Conservation (phyloP, 2,797 vertebrate genomes). For the Enteromius anoplus region DNA sequence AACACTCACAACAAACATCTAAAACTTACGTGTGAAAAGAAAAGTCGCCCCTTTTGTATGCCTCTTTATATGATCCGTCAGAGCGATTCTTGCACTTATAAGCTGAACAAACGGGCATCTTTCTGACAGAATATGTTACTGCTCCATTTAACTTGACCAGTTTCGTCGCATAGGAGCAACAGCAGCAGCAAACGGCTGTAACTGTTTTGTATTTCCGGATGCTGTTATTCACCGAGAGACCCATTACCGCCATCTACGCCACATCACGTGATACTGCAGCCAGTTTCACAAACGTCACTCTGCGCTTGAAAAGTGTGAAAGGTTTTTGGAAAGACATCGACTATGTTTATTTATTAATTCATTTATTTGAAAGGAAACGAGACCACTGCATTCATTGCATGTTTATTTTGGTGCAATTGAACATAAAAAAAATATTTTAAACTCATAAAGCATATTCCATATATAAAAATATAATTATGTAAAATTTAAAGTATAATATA, state of each 20-base stretch:
- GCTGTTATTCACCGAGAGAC: background rate
- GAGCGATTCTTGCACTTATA: slow-evolving; percentile 46
- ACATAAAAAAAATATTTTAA: background rate
- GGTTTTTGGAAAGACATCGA: background rate
- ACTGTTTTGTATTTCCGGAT: slow-evolving; percentile 9
- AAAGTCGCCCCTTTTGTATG: slow-evolving; percentile 40
- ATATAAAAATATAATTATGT: background rate
- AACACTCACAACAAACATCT: background rate
- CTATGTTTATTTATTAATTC: background rate
- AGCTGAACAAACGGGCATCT: slow-evolving; percentile 40
- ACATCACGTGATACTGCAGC: background rate
- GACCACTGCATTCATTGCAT: background rate
- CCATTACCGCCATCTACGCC: background rate
- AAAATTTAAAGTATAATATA: background rate
- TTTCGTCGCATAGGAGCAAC: background rate
- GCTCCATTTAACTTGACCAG: background rate
- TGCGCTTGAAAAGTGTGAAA: background rate
- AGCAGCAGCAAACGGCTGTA: background rate
- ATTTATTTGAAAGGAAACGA: background rate
- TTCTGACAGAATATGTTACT: background rate
- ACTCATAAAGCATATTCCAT: background rate
- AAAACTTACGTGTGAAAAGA: slow-evolving; percentile 44
- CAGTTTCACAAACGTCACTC: background rate
- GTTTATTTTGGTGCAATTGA: background rate
- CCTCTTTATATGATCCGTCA: slow-evolving; percentile 37